A percentile compares a stretch with the other conserved stretches of the same genome.
Conservation (phyloP, 2,797 vertebrate genomes). For the Myotis vivesi region DNA sequence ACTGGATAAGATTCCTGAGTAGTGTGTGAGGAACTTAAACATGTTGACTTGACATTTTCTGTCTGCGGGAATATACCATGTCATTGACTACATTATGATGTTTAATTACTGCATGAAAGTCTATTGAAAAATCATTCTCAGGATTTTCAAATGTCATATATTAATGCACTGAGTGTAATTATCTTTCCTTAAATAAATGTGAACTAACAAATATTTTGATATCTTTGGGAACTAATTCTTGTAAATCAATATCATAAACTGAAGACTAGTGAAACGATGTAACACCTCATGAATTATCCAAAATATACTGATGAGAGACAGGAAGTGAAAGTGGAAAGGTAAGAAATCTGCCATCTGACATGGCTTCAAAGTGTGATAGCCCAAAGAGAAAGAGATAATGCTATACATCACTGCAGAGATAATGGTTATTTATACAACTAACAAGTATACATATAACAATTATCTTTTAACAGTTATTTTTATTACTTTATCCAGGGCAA, state of each 20-base stretch:
- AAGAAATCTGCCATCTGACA: neutral
- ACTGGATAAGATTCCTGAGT: slow-evolving; percentile 54
- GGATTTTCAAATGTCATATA: neutral
- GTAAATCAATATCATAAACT: slow-evolving; percentile 10
- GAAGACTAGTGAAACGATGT: neutral
- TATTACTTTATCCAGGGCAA: neutral
- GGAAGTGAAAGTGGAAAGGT: neutral
- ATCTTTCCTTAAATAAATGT: neutral
- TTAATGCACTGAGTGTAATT: neutral
- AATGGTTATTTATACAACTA: neutral
- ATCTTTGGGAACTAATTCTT: neutral
- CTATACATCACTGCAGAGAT: neutral
- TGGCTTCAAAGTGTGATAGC: neutral
- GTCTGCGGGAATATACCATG: neutral
- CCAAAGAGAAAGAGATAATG: neutral
- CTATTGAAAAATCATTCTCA: neutral
- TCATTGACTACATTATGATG: slow-evolving; percentile 20
- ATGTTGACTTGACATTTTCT: slow-evolving; percentile 47
- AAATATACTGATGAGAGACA: neutral
- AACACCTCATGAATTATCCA: neutral
- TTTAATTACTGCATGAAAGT: slow-evolving; percentile 13
- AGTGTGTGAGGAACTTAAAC: slow-evolving; percentile 7
- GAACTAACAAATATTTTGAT: neutral
- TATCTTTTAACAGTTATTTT: neutral
- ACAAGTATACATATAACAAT: neutral